Evolutionary conservation across 2,888 invertebrate genomes (phyloP), one percentile per base, ranked within the genome.

Genomic region (Oithona nana): DNA sequence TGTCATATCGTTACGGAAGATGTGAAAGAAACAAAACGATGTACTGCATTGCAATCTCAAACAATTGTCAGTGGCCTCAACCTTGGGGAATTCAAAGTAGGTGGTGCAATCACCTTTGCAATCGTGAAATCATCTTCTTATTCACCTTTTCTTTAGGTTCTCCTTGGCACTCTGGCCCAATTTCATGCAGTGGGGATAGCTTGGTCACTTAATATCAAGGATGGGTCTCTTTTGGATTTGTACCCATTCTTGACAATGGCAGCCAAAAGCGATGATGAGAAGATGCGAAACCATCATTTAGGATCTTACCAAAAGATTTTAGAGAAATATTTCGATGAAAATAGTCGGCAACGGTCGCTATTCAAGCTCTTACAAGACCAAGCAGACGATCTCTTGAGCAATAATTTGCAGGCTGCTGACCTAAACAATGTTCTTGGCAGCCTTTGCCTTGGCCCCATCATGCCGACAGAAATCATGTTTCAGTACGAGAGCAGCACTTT

Each of bases 141-240:
- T n/a, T n/a, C n/a, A n/a, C n/a, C n/a, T n/a, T n/a, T n/a, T n/a
- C n/a, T n/a, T n/a, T n/a, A n/a, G n/a, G 54, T 54, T 16, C 29
- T 59, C 11, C 49, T 59, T n/a, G 59, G 59, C 20, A 59, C 59
- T 13, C 49, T 59, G 22, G 59, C 59, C 28, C 59, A 59, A 50
- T 59, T 59, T 50, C 59, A 59, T 20, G 59, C 59, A 16, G 59
- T 59, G n/a, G 59, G 59, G n/a, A 24, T 59, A 22, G 59, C 59
- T 28, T 59, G 59, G 59, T 20, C 22, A 6, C 20, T 24, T n/a
- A 22, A 24, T n/a, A 48, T 29, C n/a, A 24, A 29, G 24, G 59
- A 59, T 50, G 59, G 50, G 26, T 59, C 59, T 50, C 49, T 50
- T 3, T 28, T 59, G 49, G 59, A 59, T 20, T 26, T 26, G 24